These are phyloP conservation scores for Calycopis cecrops DNA, from an alignment of 1,140 invertebrate genomes.

Conservation along the genomic window DNA sequence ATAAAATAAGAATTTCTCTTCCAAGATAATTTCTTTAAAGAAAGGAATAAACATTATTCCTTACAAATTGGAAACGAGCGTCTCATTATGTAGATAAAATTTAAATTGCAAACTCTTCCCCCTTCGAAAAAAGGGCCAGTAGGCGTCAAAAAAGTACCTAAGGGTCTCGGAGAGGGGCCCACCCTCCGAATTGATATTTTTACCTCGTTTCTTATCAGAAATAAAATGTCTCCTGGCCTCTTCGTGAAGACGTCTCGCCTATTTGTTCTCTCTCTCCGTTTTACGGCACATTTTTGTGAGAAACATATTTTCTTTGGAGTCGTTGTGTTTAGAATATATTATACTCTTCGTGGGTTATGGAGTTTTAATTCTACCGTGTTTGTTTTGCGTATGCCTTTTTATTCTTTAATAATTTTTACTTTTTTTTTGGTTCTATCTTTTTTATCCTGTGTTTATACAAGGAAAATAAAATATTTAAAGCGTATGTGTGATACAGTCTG, in stretches of 20 bases:
- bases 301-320: background rate
- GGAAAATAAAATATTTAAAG: no score
- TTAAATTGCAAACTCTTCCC: slow-evolving; percentile 61
- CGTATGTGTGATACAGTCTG: no score
- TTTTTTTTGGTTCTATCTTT: no score
- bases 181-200: slow-evolving; percentile 48
- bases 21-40: no score
- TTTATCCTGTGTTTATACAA: no score
- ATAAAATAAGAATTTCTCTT: no score
- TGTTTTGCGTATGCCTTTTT: no score
- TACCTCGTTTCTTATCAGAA: slow-evolving; percentile 26
- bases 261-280: background rate
- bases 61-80: slow-evolving; percentile 35
- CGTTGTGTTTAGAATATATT: background rate
- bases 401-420: no score
- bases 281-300: background rate
- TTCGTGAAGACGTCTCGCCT: background rate
- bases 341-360: no score
- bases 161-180: slow-evolving; percentile 24
- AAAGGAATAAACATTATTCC: slow-evolving; percentile 9
- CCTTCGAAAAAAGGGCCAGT: slow-evolving; percentile 59
- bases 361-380: no score
- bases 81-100: slow-evolving; percentile 64
- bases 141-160: slow-evolving; percentile 56
- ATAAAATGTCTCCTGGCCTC: background rate